These are phyloP conservation scores for Cephus spinipes DNA, from an alignment of 2,888 invertebrate species.

Conservation along the genomic window DNA sequence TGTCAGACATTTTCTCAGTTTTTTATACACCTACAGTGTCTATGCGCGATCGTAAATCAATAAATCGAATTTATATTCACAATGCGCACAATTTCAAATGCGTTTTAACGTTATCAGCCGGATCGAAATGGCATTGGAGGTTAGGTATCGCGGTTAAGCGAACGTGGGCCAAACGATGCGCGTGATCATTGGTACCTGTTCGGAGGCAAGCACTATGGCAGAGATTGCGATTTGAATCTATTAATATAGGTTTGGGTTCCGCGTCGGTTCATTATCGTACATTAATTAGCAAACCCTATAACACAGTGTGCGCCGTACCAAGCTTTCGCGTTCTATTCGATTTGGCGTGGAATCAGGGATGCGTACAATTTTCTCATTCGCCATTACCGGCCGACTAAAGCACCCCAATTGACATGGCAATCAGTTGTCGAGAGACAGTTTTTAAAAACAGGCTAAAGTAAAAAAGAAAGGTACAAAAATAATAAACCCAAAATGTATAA, in stretches of 20 bases:
- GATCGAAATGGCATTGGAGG: constrained; percentile 10
- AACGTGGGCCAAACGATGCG: not conserved
- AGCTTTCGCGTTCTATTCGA: constrained; percentile 42
- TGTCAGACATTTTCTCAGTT: not conserved
- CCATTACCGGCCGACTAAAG: not conserved
- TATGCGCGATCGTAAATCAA: not conserved
- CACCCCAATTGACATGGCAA: not conserved
- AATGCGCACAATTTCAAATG: not conserved
- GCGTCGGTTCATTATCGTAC: constrained; percentile 60
- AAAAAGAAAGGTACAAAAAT: not conserved
- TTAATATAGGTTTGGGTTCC: constrained; percentile 52
- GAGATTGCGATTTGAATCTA: constrained; percentile 57
- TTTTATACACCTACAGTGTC: not conserved
- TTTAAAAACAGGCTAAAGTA: not conserved
- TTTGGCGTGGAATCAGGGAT: not conserved
- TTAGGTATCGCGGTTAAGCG: not conserved
- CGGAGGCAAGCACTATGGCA: constrained; percentile 15
- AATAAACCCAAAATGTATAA: not conserved
- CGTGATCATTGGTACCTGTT: not conserved
- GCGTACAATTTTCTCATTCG: not conserved
- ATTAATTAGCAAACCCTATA: constrained; percentile 60
- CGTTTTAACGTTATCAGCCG: not conserved
- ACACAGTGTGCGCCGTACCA: not conserved
- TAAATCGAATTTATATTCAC: not conserved
- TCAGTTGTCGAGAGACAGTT: not conserved